Percentiles rank a stretch among this genome's conserved stretches.
Conservation (phyloP, 2,113 vertebrate genomes). For the Glaucidium brasilianum region DNA sequence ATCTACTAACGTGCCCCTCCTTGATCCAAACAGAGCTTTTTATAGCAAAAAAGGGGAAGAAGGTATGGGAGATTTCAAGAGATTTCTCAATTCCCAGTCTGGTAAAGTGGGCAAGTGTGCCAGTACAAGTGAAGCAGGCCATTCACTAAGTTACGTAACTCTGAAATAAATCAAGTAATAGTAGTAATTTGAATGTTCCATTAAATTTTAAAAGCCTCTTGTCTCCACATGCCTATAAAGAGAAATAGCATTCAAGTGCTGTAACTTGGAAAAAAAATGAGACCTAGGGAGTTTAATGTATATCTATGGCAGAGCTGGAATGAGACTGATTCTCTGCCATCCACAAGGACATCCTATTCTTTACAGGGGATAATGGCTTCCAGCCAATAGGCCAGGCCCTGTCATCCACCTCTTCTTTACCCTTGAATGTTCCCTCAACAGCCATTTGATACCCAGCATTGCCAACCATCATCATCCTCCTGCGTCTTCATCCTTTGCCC, state of each 20-base stretch:
- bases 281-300: not conserved
- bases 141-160: not conserved
- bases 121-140: not conserved
- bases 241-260: not conserved
- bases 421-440: not conserved
- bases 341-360: not conserved
- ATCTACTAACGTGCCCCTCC: too few relatives aligned
- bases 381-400: not conserved
- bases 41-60: not conserved
- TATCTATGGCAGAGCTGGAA: not conserved
- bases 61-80: not conserved
- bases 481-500: not conserved
- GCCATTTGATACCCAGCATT: not conserved
- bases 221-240: not conserved
- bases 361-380: not conserved
- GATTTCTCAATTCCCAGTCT: not conserved
- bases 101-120: rapidly evolving
- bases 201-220: not conserved
- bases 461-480: not conserved
- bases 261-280: not conserved
- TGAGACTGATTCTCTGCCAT: not conserved
- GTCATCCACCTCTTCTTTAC: not conserved
- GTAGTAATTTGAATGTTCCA: not conserved
- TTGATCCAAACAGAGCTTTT: not conserved
- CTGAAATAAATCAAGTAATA: not conserved